These are phyloP conservation scores for Lasioglossum marginatum DNA, from an alignment of 2,888 invertebrate genomes.

Conservation along the genomic window DNA sequence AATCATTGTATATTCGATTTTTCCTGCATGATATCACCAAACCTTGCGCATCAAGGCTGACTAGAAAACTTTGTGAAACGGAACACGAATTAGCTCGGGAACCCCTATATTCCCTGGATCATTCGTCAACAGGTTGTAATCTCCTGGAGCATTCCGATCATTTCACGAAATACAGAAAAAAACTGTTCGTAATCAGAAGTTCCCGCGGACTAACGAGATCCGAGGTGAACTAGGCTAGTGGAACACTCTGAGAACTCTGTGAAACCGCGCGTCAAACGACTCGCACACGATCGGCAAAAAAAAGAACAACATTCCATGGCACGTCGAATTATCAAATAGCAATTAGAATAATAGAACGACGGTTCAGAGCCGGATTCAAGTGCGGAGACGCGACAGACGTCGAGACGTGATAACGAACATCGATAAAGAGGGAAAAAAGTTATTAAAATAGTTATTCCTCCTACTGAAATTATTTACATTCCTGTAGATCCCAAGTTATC, in stretches of 20 bases:
- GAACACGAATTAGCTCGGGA: not conserved
- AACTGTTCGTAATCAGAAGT: not conserved
- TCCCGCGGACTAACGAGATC: not conserved
- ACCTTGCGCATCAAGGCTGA: not conserved
- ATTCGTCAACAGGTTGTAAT: not conserved
- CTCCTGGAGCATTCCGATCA: not conserved
- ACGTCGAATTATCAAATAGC: not conserved
- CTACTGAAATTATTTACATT: conserved; percentile 42
- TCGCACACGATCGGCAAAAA: not conserved
- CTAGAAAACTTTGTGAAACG: not conserved
- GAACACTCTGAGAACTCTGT: not conserved
- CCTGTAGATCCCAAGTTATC: conserved; percentile 28
- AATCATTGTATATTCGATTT: not conserved
- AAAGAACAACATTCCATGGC: not conserved
- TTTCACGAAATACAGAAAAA: not conserved
- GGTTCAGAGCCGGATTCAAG: conserved; percentile 8
- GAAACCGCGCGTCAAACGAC: not conserved
- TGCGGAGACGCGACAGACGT: conserved; percentile 7
- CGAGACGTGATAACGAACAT: conserved; percentile 31
- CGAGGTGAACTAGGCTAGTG: not conserved
- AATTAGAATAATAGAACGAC: not conserved
- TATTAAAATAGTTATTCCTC: not conserved
- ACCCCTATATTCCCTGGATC: not conserved
- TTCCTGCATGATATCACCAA: too few species aligned
- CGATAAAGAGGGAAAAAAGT: conserved; percentile 10